phyloP scores from a whole-genome alignment of 2,888 invertebrate genomes.

The Agrochola lychnidis region DNA sequence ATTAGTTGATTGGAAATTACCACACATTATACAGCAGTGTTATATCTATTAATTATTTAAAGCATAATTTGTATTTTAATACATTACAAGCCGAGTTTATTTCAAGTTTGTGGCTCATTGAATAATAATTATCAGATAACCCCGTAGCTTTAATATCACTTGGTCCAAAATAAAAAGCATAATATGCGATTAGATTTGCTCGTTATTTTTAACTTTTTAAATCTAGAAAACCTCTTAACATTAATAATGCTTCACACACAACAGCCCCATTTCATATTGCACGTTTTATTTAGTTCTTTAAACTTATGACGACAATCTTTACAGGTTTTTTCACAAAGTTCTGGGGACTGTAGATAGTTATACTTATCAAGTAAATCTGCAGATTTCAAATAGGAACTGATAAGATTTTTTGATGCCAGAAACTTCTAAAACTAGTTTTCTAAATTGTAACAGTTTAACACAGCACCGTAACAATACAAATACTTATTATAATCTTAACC shows the following conservation, averaged over 20 bases:
- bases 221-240: not conserved
- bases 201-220: slow-evolving; percentile 1
- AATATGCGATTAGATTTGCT: not conserved
- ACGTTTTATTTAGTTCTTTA: not conserved
- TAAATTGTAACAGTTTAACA: slow-evolving; percentile 20
- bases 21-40: slow-evolving; percentile 8
- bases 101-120: not conserved
- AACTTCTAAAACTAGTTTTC: slow-evolving; percentile 5
- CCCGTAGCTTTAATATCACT: not conserved
- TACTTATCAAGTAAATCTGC: not conserved
- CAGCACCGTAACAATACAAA: slow-evolving; percentile 26
- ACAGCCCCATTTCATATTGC: not conserved
- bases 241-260: not conserved
- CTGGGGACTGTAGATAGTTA: not conserved
- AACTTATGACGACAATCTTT: not conserved
- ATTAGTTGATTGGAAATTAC: slow-evolving; percentile 17
- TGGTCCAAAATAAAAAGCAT: not conserved
- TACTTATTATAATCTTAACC: slow-evolving; percentile 11
- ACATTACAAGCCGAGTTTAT: not conserved
- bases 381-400: slow-evolving; percentile 16
- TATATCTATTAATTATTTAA: not conserved
- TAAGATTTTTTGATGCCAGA: slow-evolving; percentile 13
- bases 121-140: not conserved
- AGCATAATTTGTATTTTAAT: not conserved
- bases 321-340: not conserved